Percentiles rank a stretch among this genome's conserved stretches.
Evolutionary conservation across 2,797 vertebrate genomes (phyloP).

Genomic region (Accipiter badius): DNA sequence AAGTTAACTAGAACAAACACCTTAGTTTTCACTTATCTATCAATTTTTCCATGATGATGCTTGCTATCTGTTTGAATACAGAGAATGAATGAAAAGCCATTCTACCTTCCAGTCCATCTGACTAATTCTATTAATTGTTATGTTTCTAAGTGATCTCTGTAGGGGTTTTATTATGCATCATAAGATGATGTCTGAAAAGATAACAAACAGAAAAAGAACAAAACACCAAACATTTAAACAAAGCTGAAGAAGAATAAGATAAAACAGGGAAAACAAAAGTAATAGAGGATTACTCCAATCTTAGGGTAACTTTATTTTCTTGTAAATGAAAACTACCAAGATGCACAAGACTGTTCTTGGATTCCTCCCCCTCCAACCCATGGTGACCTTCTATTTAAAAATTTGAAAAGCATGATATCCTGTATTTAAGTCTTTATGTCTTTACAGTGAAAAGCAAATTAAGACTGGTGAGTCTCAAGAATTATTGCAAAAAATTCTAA

Average conservation of each 20-base stretch:
- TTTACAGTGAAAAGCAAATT: neutral
- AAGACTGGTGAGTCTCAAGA: neutral
- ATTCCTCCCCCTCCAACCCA: neutral
- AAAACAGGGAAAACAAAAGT: neutral
- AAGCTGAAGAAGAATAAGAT: neutral
- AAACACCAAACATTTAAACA: neutral
- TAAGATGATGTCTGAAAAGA: neutral
- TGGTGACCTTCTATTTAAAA: neutral
- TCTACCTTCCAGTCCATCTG: neutral
- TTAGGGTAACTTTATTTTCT: neutral
- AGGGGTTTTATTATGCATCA: neutral
- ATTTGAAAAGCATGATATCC: neutral
- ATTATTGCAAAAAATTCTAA: neutral
- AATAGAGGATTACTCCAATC: neutral
- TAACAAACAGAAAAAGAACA: neutral
- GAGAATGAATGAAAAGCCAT: neutral
- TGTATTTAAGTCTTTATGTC: neutral
- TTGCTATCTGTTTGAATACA: neutral
- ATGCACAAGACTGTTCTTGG: neutral
- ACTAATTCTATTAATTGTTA: neutral
- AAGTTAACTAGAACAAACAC: neutral
- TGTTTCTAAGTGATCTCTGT: neutral
- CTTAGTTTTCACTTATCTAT: neutral
- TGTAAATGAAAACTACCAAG: neutral
- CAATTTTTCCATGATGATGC: neutral